Conservation (phyloP, 2,888 invertebrate genomes). For the Rhingia rostrata region DNA sequence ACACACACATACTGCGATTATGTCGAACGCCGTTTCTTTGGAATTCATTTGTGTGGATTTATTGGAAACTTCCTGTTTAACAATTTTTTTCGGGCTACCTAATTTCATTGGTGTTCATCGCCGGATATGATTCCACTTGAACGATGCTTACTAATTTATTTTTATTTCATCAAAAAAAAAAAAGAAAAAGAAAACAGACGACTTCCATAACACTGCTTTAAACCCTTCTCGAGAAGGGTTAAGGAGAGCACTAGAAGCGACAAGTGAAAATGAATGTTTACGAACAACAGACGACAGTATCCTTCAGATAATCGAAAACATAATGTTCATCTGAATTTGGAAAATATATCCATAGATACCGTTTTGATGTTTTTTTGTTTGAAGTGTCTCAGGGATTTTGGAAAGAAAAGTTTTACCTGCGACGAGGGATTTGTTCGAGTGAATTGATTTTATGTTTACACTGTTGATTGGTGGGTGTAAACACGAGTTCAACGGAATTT, state of each 20-base stretch:
- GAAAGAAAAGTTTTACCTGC: no score
- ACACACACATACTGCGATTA: background rate
- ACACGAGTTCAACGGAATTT: no score
- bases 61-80: constrained; percentile 31
- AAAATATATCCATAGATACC: background rate
- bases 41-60: constrained; percentile 24
- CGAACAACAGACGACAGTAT: constrained; percentile 3
- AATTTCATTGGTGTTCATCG: background rate
- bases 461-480: no score
- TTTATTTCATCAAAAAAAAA: background rate
- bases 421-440: no score
- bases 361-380: background rate
- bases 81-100: background rate
- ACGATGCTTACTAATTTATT: constrained; percentile 11
- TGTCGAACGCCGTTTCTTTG: constrained; percentile 4
- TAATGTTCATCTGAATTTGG: background rate
- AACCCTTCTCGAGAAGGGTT: background rate
- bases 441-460: no score
- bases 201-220: background rate
- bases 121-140: constrained; percentile 2
- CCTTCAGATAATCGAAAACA: background rate
- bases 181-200: background rate
- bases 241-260: background rate
- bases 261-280: constrained; percentile 27
- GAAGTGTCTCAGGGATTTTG: background rate